Base-by-base conservation (phyloP, 2,113 vertebrate genomes). In the Cepphus grylle region DNA sequence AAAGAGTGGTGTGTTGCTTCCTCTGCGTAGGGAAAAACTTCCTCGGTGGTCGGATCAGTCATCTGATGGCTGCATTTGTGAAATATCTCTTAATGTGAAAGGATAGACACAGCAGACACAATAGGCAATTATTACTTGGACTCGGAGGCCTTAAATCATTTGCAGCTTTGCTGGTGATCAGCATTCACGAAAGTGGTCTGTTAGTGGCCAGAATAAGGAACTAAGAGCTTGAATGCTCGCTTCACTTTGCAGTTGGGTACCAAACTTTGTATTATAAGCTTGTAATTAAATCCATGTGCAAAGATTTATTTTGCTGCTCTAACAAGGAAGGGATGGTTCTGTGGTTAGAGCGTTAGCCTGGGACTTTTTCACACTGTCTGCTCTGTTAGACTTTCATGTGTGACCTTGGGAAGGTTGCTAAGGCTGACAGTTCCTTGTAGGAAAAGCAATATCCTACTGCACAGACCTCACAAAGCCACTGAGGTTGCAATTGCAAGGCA, bases 41-140 rank as follows among this genome's bases (percentile, higher is more conserved):
- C 87, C 59, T 5, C 3, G 59, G 93, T 93, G 94, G 83, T 94
- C 38, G 36, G 89, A 89, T 96, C 96, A 94, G 94, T 95, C 91
- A 87, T 95, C 90, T 96, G 90, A 80, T 70, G 88, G 96, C 92
- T 96, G 85, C 84, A 23, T 90, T 96, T 94, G 88, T 92, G 96
- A 93, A 95, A 93, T 90, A 62, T 80, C 90, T 42, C n/a, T 47
- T 70, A 89, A 79, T 40, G 70, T 95, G 94, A 95, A 96, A 95
- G 90, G 90, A 56, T 89, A 80, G 90, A 93, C 94, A 3, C 92
- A 92, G 85, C 93, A 86, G 85, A 88, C 96, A 97, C 93, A 96
- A 97, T 93, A 73, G 96, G 81, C 96, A 97, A 95, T 97, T 96
- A 97, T 90, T 96, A 23, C 90, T 92, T 56, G 72, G 59, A 88